Base-by-base conservation (phyloP, 2,888 invertebrate genomes). In the Polydrusus cervinus region DNA sequence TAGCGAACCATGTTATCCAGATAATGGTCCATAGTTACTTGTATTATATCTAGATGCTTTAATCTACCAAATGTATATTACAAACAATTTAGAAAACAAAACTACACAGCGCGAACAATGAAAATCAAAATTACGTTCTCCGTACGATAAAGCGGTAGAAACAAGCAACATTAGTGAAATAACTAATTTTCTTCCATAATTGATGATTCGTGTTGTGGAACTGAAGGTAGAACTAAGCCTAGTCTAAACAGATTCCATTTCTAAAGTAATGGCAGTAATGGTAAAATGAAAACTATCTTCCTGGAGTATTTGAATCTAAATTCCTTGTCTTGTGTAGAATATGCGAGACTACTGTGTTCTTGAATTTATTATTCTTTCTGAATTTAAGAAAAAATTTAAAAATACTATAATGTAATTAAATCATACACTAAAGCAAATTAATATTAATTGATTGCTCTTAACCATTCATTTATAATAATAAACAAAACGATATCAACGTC, bases 151-250 rank as follows among this genome's bases (percentile, higher is more conserved):
- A 55, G 67, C 61, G 47, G 45, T 20, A 14, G 57, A 34, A 70
- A 47, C 66, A 18, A 40, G 47, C 10, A 45, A 60, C 72, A 72
- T 72, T 72, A 72, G 25, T 34, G 51, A 72, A 72, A 67, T 67
- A 60, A 61, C 66, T 72, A 72, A 72, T 72, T 72, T 72, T 47
- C 66, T 40, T 72, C 66, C 61, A 67, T 72, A 72, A 72, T 72
- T 72, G 66, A 72, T 72, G 72, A 61, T 40, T 60, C 72, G 67
- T 49, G 66, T 72, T 51, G 49, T 34, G 18, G 18, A 30, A 51
- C 49, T 38, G 40, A 55, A 72, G 49, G 60, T 72, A 66, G n/a
- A 53, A 62, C 62, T 62, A 70, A 62, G 49, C 43, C 43, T 53
- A 62, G 34, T 53, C 51, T 62, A 70, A 70, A 70, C 62, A 70